Evolutionary conservation across 1,140 invertebrate genomes (phyloP), one percentile per base, ranked within the genome.

Genomic region (Thaumetopoea pityocampa): DNA sequence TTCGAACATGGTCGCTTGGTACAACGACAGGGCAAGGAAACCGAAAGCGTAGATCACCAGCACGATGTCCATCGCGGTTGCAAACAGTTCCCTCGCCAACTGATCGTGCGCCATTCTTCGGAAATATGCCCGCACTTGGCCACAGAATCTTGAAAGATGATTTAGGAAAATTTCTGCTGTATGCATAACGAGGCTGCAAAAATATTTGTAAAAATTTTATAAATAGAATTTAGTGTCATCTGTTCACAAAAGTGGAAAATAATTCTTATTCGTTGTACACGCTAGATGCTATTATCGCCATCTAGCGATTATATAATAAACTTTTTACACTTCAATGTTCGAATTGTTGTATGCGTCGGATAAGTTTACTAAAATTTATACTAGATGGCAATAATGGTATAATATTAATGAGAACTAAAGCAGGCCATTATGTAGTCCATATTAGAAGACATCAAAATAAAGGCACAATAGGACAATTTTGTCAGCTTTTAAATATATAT

Each of bases 41-140:
- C 76, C 76, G 3, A 68, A 43, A 2, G 69, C 71, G 38, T 80
- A 80, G 0, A 73, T 8, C 0, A 78, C 46, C 0, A 80, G 56
- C 2, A 78, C 32, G 1, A 69, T 11, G 19, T 80, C 73, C 60
- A 80, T 67, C 2, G 41, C 35, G 2, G 64, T 58, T 0, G 67
- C 67, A 20, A 73, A 56, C 2, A 76, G 5, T 2, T 76, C 65
- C n/a, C 61, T 19, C 3, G 61, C 47, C 0, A 49, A 5, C 6
- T 58, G 59, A 2, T 67, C 60, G 0, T 46, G 37, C 2, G 55
- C 48, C n/a, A 76, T 8, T 7, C 55, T 35, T 10, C 49, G 33
- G 0, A 77, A 23, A 1, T 68, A 49, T n/a, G 8, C 23, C 3
- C 54, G 35, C 0, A 61, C 11, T 1, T 29, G 34, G 2, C 14